phyloP scores from a whole-genome alignment of 2,113 vertebrate species.

The Chlamydotis undulata region DNA sequence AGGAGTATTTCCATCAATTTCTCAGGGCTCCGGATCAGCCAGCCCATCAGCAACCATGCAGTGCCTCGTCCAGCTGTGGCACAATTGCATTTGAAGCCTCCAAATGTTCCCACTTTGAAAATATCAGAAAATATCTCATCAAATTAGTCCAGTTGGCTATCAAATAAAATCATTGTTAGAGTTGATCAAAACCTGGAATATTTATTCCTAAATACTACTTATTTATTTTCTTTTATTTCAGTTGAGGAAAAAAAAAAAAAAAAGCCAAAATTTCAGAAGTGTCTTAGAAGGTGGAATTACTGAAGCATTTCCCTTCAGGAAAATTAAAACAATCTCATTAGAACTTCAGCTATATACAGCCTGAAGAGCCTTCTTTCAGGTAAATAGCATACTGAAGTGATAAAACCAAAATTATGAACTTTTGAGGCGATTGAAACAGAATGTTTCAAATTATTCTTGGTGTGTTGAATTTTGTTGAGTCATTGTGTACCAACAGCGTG shows the following conservation, averaged over 20 bases:
- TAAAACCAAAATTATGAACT: neutral
- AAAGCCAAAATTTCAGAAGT: neutral
- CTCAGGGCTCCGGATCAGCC: neutral
- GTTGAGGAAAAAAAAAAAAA: accelerated
- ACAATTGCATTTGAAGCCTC: neutral
- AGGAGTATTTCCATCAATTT: neutral
- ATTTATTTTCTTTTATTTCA: neutral
- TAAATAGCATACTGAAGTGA: neutral
- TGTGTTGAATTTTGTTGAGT: neutral
- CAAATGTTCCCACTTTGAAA: neutral
- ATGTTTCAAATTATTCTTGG: neutral
- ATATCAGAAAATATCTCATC: neutral
- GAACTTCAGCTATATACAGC: neutral
- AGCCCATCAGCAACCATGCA: neutral
- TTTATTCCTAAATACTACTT: neutral
- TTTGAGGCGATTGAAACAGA: neutral
- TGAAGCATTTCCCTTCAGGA: neutral
- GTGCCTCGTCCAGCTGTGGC: neutral
- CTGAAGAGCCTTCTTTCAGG: neutral
- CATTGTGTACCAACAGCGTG: neutral
- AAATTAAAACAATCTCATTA: neutral
- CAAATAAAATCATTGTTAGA: neutral
- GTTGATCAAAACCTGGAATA: neutral
- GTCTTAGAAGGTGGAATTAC: neutral
- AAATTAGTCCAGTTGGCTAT: neutral